These are phyloP conservation scores for Pipa parva DNA, from an alignment of 2,113 vertebrate genomes.

Conservation along the genomic window DNA sequence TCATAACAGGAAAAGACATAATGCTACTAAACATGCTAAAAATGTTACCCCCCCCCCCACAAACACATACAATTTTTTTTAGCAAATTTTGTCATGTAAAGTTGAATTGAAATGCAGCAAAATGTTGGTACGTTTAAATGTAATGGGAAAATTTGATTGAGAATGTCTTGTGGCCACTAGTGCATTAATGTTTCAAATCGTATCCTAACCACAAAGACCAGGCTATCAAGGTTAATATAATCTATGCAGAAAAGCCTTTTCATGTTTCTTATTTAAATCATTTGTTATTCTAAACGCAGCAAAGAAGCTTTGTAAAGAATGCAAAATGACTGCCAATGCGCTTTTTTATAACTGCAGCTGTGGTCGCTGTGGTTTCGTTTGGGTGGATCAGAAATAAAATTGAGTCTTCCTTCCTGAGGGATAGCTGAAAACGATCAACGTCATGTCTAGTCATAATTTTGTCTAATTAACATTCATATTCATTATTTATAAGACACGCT, in stretches of 20 bases:
- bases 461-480: conserved; percentile 49
- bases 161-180: not conserved
- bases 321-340: conserved; percentile 50
- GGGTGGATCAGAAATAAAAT: conserved; percentile 57
- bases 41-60: no score
- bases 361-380: conserved; percentile 52
- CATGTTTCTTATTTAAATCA: conserved; percentile 58
- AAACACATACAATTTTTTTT: no score
- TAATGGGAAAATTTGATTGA: conserved; percentile 5
- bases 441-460: conserved; percentile 52
- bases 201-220: not conserved
- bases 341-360: conserved; percentile 51
- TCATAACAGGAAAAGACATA: conserved; percentile 9
- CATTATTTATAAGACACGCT: conserved; percentile 17
- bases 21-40: no score
- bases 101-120: no score
- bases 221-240: not conserved
- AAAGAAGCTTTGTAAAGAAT: conserved; percentile 55
- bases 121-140: no score
- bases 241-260: conserved; percentile 9
- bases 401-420: conserved; percentile 53
- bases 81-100: no score
- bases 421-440: conserved; percentile 49
- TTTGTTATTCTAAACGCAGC: conserved; percentile 57
- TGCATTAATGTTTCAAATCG: not conserved